A percentile compares a stretch with the other conserved stretches of the same genome.
These are phyloP conservation scores for Anguilla japonica DNA, from an alignment of 2,113 vertebrate species.

Conservation along the genomic window DNA sequence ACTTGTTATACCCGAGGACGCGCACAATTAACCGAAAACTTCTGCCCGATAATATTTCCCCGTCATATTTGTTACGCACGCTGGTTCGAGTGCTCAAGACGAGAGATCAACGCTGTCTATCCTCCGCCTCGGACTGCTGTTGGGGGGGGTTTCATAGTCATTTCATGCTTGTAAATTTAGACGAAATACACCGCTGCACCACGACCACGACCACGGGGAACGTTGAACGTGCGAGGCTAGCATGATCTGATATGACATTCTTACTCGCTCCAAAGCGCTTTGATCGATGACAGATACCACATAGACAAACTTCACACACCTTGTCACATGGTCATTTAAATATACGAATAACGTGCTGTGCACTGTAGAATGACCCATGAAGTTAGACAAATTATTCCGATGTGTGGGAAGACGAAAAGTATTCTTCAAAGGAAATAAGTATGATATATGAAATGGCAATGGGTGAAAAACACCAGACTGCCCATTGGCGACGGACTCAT, in stretches of 20 bases:
- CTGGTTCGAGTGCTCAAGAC: conserved; percentile 10
- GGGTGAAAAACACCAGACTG: background rate
- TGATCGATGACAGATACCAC: conserved; percentile 59
- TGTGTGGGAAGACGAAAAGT: background rate
- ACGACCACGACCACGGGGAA: conserved; percentile 54
- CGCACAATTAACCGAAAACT: background rate
- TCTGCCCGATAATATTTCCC: background rate
- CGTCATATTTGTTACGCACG: background rate
- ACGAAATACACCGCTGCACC: conserved; percentile 46
- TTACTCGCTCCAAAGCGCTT: conserved; percentile 48
- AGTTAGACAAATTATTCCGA: background rate
- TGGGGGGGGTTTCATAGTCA: conserved; percentile 52
- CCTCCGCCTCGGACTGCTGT: conserved; percentile 37
- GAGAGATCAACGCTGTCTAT: conserved; percentile 27
- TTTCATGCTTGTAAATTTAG: conserved; percentile 59
- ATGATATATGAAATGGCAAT: background rate
- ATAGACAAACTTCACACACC: conserved; percentile 46
- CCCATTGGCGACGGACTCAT: background rate
- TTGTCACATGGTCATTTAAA: conserved; percentile 42
- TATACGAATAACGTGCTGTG: conserved; percentile 29
- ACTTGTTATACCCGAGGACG: background rate
- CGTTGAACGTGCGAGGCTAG: conserved; percentile 52
- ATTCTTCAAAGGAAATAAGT: background rate
- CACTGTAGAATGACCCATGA: conserved; percentile 31
- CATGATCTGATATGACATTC: conserved; percentile 61